These are phyloP conservation scores for Leucophora obtusa DNA, from an alignment of 2,888 invertebrate species.

Conservation along the genomic window DNA sequence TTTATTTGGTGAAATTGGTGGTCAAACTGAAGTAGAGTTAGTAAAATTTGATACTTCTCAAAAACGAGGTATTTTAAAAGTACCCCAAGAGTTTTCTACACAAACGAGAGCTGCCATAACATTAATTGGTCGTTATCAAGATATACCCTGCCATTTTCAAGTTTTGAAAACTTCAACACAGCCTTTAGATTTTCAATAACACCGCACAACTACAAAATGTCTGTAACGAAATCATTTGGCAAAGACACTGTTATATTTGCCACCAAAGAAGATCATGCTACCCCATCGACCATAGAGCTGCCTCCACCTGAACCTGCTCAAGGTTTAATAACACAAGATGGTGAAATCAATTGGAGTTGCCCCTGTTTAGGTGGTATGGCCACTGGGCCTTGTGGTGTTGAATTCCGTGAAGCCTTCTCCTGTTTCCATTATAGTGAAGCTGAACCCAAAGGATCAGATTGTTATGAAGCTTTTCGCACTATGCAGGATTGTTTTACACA, in stretches of 20 bases:
- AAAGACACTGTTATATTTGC: conserved; percentile 92
- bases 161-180: conserved; percentile 79
- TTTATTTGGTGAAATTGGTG: conserved; percentile 82
- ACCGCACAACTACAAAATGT: conserved; percentile 64
- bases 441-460: conserved; percentile 95
- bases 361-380: conserved; percentile 99
- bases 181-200: conserved; percentile 65
- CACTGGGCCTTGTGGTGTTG: conserved; percentile 95
- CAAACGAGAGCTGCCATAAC: conserved; percentile 82
- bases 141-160: conserved; percentile 80
- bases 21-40: conserved; percentile 80
- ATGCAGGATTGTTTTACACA: conserved; percentile 95
- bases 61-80: conserved; percentile 81
- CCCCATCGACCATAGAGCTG: conserved; percentile 84
- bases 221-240: conserved; percentile 79
- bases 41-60: conserved; percentile 80
- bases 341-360: conserved; percentile 97
- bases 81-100: conserved; percentile 80
- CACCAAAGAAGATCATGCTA: conserved; percentile 87
- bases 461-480: conserved; percentile 91
- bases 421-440: conserved; percentile 95
- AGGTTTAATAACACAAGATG: conserved; percentile 90
- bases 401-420: conserved; percentile 95
- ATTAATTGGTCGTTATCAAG: conserved; percentile 79
- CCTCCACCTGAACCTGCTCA: conserved; percentile 87